Evolutionary conservation across 1,140 invertebrate species (phyloP).

Genomic region (Tachypleus tridentatus): DNA sequence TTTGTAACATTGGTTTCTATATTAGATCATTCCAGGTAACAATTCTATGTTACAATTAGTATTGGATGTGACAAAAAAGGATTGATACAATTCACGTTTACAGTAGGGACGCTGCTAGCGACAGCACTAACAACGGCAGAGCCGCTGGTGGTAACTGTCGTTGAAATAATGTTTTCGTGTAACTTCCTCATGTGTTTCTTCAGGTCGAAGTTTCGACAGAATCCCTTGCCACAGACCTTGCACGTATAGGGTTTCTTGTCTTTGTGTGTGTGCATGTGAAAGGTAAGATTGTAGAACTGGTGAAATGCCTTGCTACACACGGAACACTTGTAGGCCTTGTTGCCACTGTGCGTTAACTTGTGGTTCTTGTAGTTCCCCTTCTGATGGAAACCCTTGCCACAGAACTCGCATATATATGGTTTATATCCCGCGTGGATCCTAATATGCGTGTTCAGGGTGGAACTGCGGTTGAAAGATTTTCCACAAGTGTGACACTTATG

Average conservation of each 20-base stretch:
- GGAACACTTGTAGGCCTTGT: slow-evolving; percentile 91
- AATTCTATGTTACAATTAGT: slow-evolving; percentile 13
- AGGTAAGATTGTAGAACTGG: slow-evolving; percentile 95
- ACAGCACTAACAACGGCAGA: too few relatives aligned
- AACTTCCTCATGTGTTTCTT: slow-evolving; percentile 97
- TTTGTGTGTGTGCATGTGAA: slow-evolving; percentile 99
- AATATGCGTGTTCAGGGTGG: slow-evolving; percentile 93
- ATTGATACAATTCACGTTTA: slow-evolving; percentile 18
- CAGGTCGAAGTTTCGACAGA: slow-evolving; percentile 97
- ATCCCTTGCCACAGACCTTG: slow-evolving; percentile 86
- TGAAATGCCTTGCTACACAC: slow-evolving; percentile 97
- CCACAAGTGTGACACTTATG: slow-evolving; percentile 91
- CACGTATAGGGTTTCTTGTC: slow-evolving; percentile 96
- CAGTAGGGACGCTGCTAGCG: not conserved
- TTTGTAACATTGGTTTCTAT: too few relatives aligned
- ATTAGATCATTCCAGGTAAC: slow-evolving; percentile 10
- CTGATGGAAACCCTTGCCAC: slow-evolving; percentile 93
- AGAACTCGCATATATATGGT: slow-evolving; percentile 88
- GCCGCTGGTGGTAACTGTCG: too few relatives aligned
- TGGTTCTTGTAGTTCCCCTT: slow-evolving; percentile 99
- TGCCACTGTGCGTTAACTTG: slow-evolving; percentile 87
- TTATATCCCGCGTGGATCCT: slow-evolving; percentile 96
- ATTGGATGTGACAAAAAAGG: slow-evolving; percentile 17
- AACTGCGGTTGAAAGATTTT: slow-evolving; percentile 96
- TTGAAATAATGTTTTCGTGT: slow-evolving; percentile 40